phyloP scores from a whole-genome alignment of 2,113 vertebrate species.

The Scalopus aquaticus region DNA sequence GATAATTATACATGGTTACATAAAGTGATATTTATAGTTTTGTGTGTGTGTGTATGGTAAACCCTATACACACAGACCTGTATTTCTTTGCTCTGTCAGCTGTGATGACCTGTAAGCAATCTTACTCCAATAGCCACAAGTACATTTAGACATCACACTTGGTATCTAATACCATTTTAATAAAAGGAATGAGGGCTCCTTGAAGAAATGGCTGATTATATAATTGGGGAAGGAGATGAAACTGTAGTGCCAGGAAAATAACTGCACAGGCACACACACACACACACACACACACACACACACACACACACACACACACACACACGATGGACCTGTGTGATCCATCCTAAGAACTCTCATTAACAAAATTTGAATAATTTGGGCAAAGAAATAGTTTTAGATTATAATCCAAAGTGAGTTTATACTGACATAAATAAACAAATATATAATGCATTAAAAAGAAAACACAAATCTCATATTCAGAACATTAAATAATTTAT shows the following conservation, averaged over 20 bases:
- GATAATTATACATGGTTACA: neutral
- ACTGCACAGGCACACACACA: neutral
- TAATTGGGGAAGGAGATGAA: neutral
- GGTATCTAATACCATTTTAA: neutral
- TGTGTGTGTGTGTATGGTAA: neutral
- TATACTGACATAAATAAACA: neutral
- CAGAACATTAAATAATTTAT: neutral
- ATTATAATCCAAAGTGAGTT: neutral
- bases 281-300: neutral
- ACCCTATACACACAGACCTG: too few relatives aligned
- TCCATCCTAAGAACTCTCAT: neutral
- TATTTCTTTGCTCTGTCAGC: neutral
- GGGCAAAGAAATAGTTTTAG: neutral
- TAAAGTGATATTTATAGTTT: neutral
- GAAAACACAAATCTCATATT: neutral
- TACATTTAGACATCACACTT: neutral
- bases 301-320: neutral
- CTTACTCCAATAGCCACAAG: neutral
- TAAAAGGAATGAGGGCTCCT: neutral
- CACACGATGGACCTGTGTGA: too few relatives aligned
- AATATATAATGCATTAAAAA: neutral
- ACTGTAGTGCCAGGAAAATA: neutral
- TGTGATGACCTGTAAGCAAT: neutral
- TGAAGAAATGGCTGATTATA: neutral
- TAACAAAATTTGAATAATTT: neutral